Base-by-base conservation (phyloP, 2,797 vertebrate genomes). In the Macropus fuliginosus region DNA sequence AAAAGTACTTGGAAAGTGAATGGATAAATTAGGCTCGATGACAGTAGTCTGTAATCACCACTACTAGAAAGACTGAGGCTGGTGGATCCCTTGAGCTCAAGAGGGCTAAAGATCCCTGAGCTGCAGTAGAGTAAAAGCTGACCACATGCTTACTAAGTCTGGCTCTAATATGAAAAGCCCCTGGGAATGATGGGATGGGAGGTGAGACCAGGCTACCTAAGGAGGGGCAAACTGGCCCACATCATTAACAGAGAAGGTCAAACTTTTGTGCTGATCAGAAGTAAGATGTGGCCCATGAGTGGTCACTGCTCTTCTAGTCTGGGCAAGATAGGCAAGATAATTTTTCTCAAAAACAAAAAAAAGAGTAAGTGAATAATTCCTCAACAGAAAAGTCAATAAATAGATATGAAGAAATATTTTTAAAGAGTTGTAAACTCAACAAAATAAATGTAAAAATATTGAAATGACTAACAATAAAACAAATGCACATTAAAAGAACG, bases 341-440 rank as follows among this genome's bases (percentile, higher is more conserved):
- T 52, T 52, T 52, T 52, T 21, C 66, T 40, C n/a, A 81, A 81
- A 24, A 40, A n/a, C n/a, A 81, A 81, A 24, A 40, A n/a, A 40
- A 81, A 81, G 92, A 96, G 94, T 92, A 94, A 92, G 87, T 93
- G 13, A 94, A 29, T 5, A 55, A 56, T 54, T 29, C 31, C 94
- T 55, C 5, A 95, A 89, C 95, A 97, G 93, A 92, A 66, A 12
- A 14, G 21, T 12, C 54, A 96, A 93, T 94, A 46, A 96, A 93
- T 94, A 54, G n/a, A 54, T 27, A 46, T 56, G 57, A 94, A 54
- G 91, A 24, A 52, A 34, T 57, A 96, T 91, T 96, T 50, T 94
- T 29, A 93, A 91, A 94, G 91, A 95, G 95, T 94, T 55, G 21
- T 46, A 91, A 81, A 12, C 31, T 92, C 91, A 92, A 27, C 54